phyloP scores from a whole-genome alignment of 2,113 vertebrate genomes.

The Lutjanus erythropterus region DNA sequence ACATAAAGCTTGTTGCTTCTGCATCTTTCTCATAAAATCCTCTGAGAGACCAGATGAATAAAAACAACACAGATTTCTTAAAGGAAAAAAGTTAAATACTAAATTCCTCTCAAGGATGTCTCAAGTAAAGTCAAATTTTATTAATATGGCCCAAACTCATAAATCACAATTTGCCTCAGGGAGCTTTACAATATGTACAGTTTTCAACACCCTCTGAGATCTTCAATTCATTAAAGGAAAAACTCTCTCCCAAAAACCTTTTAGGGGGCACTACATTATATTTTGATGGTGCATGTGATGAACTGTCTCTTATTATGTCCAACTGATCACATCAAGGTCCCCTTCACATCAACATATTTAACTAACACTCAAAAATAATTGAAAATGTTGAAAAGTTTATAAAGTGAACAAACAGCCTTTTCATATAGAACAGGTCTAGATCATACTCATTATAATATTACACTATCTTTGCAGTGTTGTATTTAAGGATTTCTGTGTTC shows the following conservation, averaged over 20 bases:
- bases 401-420: no score
- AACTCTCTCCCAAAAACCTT: no score
- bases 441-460: no score
- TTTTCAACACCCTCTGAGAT: no score
- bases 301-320: neutral
- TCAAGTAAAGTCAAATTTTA: no score
- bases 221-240: no score
- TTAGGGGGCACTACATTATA: neutral
- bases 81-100: neutral
- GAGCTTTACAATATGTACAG: no score
- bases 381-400: no score
- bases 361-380: neutral
- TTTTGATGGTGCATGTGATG: neutral
- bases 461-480: neutral
- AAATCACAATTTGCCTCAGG: no score
- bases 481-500: neutral
- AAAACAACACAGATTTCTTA: conserved; percentile 8
- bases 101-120: neutral
- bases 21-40: neutral
- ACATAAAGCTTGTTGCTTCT: conserved; percentile 52
- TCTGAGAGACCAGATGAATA: conserved; percentile 12
- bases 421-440: no score
- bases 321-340: neutral
- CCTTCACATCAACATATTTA: neutral
- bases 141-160: no score